Evolutionary conservation across 2,888 invertebrate species (phyloP).

Genomic region (Calephelis perditalis): DNA sequence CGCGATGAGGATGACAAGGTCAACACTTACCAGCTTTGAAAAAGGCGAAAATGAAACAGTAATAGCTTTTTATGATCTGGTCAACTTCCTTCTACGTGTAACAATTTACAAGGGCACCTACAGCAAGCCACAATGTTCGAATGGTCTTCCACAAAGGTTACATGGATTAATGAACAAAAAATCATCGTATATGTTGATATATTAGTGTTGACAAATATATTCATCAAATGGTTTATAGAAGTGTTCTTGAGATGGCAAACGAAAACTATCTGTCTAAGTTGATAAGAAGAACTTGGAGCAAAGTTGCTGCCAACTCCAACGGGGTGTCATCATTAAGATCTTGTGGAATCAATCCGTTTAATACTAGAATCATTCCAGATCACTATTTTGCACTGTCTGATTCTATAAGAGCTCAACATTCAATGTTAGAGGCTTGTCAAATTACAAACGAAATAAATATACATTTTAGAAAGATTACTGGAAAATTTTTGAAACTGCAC

Average conservation of each 20-base stretch:
- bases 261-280: neutral
- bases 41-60: neutral
- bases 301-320: slow-evolving; percentile 1
- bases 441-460: neutral
- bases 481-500: too few relatives aligned
- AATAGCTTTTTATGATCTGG: neutral
- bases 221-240: neutral
- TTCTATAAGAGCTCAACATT: neutral
- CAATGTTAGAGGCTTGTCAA: too few relatives aligned
- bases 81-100: neutral
- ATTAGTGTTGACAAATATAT: too few relatives aligned
- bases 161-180: neutral
- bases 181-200: too few relatives aligned
- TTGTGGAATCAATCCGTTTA: slow-evolving; percentile 17
- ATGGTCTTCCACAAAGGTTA: neutral
- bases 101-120: neutral
- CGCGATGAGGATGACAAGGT: too few relatives aligned
- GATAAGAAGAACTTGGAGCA: neutral
- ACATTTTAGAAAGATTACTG: too few relatives aligned
- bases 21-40: neutral
- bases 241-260: neutral
- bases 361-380: slow-evolving; percentile 14
- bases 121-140: slow-evolving; percentile 1
- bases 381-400: slow-evolving; percentile 12
- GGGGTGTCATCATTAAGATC: slow-evolving; percentile 15